Evolutionary conservation across 1,140 invertebrate genomes (phyloP).

Genomic region (Diachasma alloeum): DNA sequence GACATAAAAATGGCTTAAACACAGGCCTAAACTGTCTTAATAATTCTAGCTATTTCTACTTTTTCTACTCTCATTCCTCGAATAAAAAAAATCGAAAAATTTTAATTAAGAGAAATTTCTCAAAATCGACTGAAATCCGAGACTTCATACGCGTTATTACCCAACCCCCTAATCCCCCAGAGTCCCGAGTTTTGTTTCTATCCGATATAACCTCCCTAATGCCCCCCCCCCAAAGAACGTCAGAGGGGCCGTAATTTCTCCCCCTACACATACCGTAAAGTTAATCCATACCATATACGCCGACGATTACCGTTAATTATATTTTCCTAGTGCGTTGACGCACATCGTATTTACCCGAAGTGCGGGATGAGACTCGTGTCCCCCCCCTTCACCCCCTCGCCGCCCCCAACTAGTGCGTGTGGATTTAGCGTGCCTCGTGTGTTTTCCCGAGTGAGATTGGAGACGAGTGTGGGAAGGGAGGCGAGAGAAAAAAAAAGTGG

Average conservation of each 20-base stretch:
- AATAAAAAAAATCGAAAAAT: background rate
- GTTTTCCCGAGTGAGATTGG: background rate
- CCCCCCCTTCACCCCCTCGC: background rate
- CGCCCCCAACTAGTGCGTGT: background rate
- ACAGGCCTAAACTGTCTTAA: no score
- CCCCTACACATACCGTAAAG: constrained; percentile 35
- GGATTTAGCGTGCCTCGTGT: background rate
- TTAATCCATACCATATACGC: constrained; percentile 65
- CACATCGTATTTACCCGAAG: constrained; percentile 29
- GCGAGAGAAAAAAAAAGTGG: constrained; percentile 3
- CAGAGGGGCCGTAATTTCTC: background rate
- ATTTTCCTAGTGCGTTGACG: constrained; percentile 58
- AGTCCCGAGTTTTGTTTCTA: background rate
- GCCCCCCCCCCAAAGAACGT: background rate
- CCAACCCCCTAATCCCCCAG: background rate
- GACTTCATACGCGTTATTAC: background rate
- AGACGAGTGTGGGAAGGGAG: background rate
- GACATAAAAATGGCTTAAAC: no score
- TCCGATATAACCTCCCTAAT: background rate
- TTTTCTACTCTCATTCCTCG: no score
- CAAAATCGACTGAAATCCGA: background rate
- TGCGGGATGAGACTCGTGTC: constrained; percentile 1
- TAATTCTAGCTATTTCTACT: no score
- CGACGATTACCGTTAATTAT: constrained; percentile 66
- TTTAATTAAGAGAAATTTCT: background rate